Percentiles rank a stretch among this genome's conserved stretches.
These are phyloP conservation scores for Cyclopterus lumpus DNA, from an alignment of 2,797 vertebrate species.

Conservation along the genomic window DNA sequence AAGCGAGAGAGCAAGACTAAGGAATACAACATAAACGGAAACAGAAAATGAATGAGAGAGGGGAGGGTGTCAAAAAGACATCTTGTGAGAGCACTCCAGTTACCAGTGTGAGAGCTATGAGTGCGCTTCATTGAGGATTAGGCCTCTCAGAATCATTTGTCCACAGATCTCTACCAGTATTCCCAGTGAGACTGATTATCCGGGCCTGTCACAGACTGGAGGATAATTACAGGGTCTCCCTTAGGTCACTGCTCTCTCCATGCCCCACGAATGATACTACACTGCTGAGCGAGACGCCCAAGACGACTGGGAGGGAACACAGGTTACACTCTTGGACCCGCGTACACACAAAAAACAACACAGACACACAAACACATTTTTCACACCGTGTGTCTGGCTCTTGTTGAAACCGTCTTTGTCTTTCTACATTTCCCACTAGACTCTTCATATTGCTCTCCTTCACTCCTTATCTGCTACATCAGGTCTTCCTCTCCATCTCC, in stretches of 20 bases:
- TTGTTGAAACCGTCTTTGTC: background rate
- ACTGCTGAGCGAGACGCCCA: slow-evolving; percentile 60
- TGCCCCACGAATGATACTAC: slow-evolving; percentile 70
- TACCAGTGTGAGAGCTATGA: slow-evolving; percentile 59
- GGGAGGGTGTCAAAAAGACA: slow-evolving; percentile 44
- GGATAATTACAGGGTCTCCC: slow-evolving; percentile 97
- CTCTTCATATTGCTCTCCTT: slow-evolving; percentile 24
- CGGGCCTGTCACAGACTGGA: slow-evolving; percentile 94
- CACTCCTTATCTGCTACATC: slow-evolving; percentile 16
- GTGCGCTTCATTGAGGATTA: slow-evolving; percentile 79
- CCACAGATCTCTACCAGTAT: slow-evolving; percentile 83
- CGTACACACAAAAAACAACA: slow-evolving; percentile 20
- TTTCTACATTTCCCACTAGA: slow-evolving; percentile 5
- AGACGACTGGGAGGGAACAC: slow-evolving; percentile 54
- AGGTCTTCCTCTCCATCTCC: slow-evolving; percentile 20
- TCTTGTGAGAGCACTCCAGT: slow-evolving; percentile 70
- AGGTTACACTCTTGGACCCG: slow-evolving; percentile 49
- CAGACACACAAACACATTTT: slow-evolving; percentile 41
- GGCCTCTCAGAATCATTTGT: slow-evolving; percentile 73
- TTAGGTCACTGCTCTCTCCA: slow-evolving; percentile 78
- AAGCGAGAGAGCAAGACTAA: slow-evolving; percentile 11
- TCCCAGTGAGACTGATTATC: slow-evolving; percentile 99
- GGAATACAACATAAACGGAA: slow-evolving; percentile 22
- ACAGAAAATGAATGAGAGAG: slow-evolving; percentile 12
- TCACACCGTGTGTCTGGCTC: slow-evolving; percentile 15